Evolutionary conservation across 2,888 invertebrate species (phyloP), one percentile per base, ranked within the genome.

Genomic region (Polyommatus iphigenia): DNA sequence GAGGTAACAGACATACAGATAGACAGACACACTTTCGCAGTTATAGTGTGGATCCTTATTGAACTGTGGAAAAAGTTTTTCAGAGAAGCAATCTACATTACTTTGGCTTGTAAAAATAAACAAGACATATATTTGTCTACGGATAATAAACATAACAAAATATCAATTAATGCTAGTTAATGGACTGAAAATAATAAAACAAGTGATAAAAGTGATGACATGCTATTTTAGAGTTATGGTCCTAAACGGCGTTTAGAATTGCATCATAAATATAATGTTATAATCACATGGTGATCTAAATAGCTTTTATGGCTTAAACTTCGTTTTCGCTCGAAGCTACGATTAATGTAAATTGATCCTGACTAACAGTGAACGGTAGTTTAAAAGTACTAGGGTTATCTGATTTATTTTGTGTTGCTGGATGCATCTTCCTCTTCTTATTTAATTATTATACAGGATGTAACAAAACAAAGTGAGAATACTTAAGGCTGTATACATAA

Each of bases 281-380:
- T 82, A 81, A 83, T 84, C 80, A 79, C 81, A 81, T 79, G 80
- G 80, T 82, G 77, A 79, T 80, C 80, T 83, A 81, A 82, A 82
- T 83, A 81, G 80, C 73, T 71, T 78, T 80, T 80, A 80, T 79
- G 80, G 79, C 77, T 71, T 20, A 5, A 73, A 46, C 73, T 46
- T 72, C 41, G 36, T 72, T 36, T 24, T 41, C 20, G 46, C 46
- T 73, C 36, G 41, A 46, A 46, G 73, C 46, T 46, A 15, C 20
- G 73, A 73, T 73, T 32, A 67, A 15, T 32, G 67, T 29, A 32
- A 67, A 32, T 67, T 67, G 13, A 67, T 29, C 67, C 29, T 24
- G 62, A 62, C 32, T 29, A 67, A 32, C 67, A 6, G 24, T 67
- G 29, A 6, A 67, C 67, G 29, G 67, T 67, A 29, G 67, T 29